Evolutionary conservation across 2,888 invertebrate genomes (phyloP).

Genomic region (Cetonia aurata): DNA sequence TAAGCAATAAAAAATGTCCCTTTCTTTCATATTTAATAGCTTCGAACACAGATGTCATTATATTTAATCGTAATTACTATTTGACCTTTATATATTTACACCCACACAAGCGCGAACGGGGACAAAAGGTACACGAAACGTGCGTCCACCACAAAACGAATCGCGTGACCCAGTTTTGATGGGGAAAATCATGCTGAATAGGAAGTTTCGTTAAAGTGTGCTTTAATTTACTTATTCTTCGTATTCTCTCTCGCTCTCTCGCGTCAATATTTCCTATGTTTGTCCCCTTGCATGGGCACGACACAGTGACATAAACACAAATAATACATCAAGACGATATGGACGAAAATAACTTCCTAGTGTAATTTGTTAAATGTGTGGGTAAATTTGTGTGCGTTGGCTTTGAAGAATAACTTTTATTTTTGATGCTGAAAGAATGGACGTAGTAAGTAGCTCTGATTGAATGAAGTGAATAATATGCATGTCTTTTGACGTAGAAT

Average conservation of each 20-base stretch:
- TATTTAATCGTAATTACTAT: slow-evolving; percentile 14
- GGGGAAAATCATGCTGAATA: slow-evolving; percentile 23
- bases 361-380: too few relatives aligned
- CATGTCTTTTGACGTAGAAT: too few relatives aligned
- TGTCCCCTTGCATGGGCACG: background rate
- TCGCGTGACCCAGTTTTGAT: slow-evolving; percentile 13
- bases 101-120: background rate
- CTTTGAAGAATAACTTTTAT: too few relatives aligned
- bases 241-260: background rate
- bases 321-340: too few relatives aligned
- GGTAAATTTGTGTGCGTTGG: too few relatives aligned
- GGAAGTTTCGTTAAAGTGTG: slow-evolving; percentile 28
- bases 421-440: too few relatives aligned
- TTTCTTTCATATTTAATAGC: background rate
- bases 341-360: too few relatives aligned
- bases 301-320: too few relatives aligned
- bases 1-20: background rate
- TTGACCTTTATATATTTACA: slow-evolving; percentile 9
- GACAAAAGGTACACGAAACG: slow-evolving; percentile 12
- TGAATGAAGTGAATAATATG: too few relatives aligned
- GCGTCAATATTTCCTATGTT: background rate
- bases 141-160: background rate
- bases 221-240: slow-evolving; percentile 25
- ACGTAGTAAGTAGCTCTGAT: too few relatives aligned
- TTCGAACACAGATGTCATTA: slow-evolving; percentile 18